phyloP scores from a whole-genome alignment of 2,888 invertebrate genomes.

The Drosophila lacicola region DNA sequence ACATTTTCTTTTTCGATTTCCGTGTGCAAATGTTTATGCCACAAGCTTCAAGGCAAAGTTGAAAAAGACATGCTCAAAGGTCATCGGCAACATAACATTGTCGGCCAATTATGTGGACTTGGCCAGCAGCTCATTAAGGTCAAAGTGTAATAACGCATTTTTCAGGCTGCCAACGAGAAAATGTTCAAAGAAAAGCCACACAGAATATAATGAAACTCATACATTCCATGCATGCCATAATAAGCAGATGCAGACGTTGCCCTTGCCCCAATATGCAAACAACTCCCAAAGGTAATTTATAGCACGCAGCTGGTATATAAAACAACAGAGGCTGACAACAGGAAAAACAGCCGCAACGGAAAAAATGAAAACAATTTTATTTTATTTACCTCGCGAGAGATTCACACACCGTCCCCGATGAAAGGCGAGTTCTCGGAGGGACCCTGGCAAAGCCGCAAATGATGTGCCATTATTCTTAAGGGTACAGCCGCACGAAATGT shows the following conservation, averaged over 20 bases:
- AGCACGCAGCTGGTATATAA: slow-evolving; percentile 54
- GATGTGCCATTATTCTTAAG: slow-evolving; percentile 82
- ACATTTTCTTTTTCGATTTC: slow-evolving; percentile 56
- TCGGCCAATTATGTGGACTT: slow-evolving; percentile 49
- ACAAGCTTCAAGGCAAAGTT: slow-evolving; percentile 27
- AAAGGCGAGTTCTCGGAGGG: slow-evolving; percentile 38
- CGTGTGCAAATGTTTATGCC: slow-evolving; percentile 62
- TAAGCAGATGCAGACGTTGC: slow-evolving; percentile 36
- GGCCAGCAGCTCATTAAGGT: slow-evolving; percentile 58
- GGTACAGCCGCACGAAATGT: slow-evolving; percentile 74
- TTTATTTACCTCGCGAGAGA: slow-evolving; percentile 81
- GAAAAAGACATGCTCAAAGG: slow-evolving; percentile 4
- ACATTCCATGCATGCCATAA: slow-evolving; percentile 18
- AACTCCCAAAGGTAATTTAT: slow-evolving; percentile 73
- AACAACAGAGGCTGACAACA: slow-evolving; percentile 16
- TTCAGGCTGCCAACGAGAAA: slow-evolving; percentile 25
- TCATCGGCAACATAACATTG: not conserved
- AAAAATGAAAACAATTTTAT: slow-evolving; percentile 76
- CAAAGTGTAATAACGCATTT: slow-evolving; percentile 61
- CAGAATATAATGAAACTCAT: slow-evolving; percentile 24
- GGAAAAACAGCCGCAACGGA: slow-evolving; percentile 11
- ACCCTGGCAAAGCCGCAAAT: slow-evolving; percentile 73
- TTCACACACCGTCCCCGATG: slow-evolving; percentile 49
- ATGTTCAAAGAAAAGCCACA: not conserved
- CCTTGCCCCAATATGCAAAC: slow-evolving; percentile 48